Evolutionary conservation across 2,888 invertebrate genomes (phyloP).

Genomic region (Heteropelma amictum): DNA sequence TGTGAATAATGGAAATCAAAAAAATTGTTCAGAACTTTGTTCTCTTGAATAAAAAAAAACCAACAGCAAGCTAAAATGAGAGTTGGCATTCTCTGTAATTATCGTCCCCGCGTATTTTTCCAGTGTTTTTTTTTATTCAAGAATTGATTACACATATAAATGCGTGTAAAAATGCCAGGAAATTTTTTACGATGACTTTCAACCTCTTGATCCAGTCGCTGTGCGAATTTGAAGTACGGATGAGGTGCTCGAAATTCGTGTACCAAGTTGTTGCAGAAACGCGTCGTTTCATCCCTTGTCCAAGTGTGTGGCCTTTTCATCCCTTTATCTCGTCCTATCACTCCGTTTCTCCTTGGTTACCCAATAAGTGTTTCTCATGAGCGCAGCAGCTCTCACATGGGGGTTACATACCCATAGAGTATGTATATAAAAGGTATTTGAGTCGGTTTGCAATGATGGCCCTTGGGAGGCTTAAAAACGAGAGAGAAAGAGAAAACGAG

Average conservation of each 20-base stretch:
- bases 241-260: too few relatives aligned
- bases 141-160: too few relatives aligned
- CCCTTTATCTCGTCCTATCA: neutral
- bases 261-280: neutral
- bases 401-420: too few relatives aligned
- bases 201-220: neutral
- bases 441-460: slow-evolving; percentile 68
- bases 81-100: too few relatives aligned
- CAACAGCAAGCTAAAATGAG: too few relatives aligned
- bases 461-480: slow-evolving; percentile 66
- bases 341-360: slow-evolving; percentile 4
- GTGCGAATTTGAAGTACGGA: neutral
- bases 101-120: too few relatives aligned
- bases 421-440: slow-evolving; percentile 53
- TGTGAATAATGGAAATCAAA: too few relatives aligned
- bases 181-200: too few relatives aligned
- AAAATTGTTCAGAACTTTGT: too few relatives aligned
- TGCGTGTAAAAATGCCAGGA: too few relatives aligned
- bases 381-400: slow-evolving; percentile 41
- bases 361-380: slow-evolving; percentile 48
- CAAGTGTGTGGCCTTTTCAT: neutral
- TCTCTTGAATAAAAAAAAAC: too few relatives aligned
- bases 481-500: neutral
- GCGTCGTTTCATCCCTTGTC: slow-evolving; percentile 10
- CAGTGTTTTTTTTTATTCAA: too few relatives aligned